A percentile compares a stretch with the other conserved stretches of the same genome.
Conservation (phyloP, 2,797 vertebrate genomes). For the Sebastes elongatus region DNA sequence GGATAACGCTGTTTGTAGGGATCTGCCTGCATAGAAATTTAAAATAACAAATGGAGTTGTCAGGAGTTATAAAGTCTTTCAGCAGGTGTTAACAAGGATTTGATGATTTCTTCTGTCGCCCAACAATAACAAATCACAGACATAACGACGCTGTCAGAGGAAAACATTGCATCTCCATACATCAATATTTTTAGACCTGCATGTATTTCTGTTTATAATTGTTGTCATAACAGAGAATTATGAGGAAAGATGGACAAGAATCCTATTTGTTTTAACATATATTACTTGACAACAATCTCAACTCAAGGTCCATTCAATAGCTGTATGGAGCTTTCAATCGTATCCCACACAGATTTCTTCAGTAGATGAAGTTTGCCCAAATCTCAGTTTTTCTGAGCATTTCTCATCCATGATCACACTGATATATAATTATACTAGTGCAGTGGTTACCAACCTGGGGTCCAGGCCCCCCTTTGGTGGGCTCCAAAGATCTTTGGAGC, state of each 20-base stretch:
- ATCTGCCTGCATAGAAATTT: slow-evolving; percentile 47
- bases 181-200: background rate
- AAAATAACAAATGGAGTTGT: slow-evolving; percentile 46
- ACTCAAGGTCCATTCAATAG: background rate
- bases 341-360: background rate
- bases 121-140: slow-evolving; percentile 24
- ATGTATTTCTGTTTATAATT: background rate
- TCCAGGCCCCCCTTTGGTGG: too few species aligned
- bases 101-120: background rate
- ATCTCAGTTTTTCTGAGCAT: background rate
- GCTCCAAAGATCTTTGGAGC: too few species aligned
- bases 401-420: background rate
- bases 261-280: background rate
- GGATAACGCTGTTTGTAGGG: slow-evolving; percentile 63
- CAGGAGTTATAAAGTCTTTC: slow-evolving; percentile 22
- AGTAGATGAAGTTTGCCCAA: background rate
- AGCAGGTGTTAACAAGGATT: slow-evolving; percentile 31
- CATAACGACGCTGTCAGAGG: background rate
- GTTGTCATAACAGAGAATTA: background rate
- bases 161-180: background rate
- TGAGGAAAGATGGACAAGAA: background rate
- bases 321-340: background rate
- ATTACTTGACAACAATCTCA: background rate
- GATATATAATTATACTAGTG: background rate
- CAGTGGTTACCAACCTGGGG: too few species aligned